Base-by-base conservation (phyloP, 2,797 vertebrate genomes). In the Orestias chungarensis region DNA sequence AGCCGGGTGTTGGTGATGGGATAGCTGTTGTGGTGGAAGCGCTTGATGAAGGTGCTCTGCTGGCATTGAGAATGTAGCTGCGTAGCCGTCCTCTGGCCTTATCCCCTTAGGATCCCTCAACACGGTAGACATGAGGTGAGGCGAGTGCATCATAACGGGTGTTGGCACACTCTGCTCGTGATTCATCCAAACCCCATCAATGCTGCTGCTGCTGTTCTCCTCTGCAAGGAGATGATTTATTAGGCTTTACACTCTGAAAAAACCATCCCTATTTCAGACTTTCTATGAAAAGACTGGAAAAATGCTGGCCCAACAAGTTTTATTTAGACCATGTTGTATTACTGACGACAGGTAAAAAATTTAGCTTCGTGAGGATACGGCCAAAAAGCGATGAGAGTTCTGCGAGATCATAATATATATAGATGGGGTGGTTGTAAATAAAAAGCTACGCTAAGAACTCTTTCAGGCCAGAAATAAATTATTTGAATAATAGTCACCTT, bases 61-160 rank as follows among this genome's bases (percentile, higher is more conserved):
- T 73, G 96, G 95, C 94, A 98, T 93, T 68, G 95, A 94, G 93
- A 96, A 98, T 33, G 96, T 94, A 5, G 94, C 91, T 89, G 96
- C 95, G 84, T 95, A 99, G 91, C 91, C 95, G 79, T 99, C 96
- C 54, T 99, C 97, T 0, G 95, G 86, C 95, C 95, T 91, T 96
- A 89, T 87, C 83, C 86, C 94, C 92, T 99, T 99, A 78, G 96
- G 95, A 76, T 99, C 97, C 90, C 96, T 94, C 95, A 98, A 96
- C 70, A 96, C 95, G 0, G 96, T 98, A 70, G 97, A 99, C 73
- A 96, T 97, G 80, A 98, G 96, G 78, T 98, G 97, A n/a, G 97
- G 97, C 0, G 96, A 97, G 85, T 97, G 96, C 95, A 98, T 96
- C 96, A 98, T 98, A 78, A 97, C 95, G 0, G 97, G 97, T 0